These are phyloP conservation scores for Lerema accius DNA, from an alignment of 1,140 invertebrate species.

Conservation along the genomic window DNA sequence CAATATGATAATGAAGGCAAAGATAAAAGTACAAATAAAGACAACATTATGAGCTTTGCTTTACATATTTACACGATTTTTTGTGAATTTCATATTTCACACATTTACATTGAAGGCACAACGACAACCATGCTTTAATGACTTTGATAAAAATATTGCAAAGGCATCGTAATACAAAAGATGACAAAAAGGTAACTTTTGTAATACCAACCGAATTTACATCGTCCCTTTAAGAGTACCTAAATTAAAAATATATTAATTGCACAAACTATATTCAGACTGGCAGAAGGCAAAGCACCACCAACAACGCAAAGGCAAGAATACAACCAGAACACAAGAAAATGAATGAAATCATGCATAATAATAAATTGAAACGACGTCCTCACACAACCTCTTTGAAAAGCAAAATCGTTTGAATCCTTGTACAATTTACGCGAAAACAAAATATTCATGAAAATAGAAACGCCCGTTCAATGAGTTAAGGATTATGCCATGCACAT, in stretches of 20 bases:
- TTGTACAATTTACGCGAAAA: slow-evolving; percentile 7
- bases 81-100: not conserved
- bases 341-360: slow-evolving; percentile 30
- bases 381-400: not conserved
- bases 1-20: not conserved
- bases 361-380: not conserved
- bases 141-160: slow-evolving; percentile 1
- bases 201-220: slow-evolving; percentile 8
- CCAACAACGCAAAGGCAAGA: slow-evolving; percentile 26
- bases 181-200: not conserved
- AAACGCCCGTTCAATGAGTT: not conserved
- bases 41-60: not conserved
- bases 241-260: not conserved
- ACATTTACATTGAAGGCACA: slow-evolving; percentile 1
- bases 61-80: slow-evolving; percentile 15
- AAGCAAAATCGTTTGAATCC: slow-evolving; percentile 1
- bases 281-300: slow-evolving; percentile 27
- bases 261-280: slow-evolving; percentile 1
- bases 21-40: not conserved
- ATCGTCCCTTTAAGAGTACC: not conserved
- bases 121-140: slow-evolving; percentile 17
- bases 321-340: slow-evolving; percentile 17
- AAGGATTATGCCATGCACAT: slow-evolving; percentile 46
- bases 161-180: slow-evolving; percentile 7
- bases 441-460: slow-evolving; percentile 5